These are phyloP conservation scores for Alectura lathami DNA, from an alignment of 2,113 vertebrate genomes.

Conservation along the genomic window DNA sequence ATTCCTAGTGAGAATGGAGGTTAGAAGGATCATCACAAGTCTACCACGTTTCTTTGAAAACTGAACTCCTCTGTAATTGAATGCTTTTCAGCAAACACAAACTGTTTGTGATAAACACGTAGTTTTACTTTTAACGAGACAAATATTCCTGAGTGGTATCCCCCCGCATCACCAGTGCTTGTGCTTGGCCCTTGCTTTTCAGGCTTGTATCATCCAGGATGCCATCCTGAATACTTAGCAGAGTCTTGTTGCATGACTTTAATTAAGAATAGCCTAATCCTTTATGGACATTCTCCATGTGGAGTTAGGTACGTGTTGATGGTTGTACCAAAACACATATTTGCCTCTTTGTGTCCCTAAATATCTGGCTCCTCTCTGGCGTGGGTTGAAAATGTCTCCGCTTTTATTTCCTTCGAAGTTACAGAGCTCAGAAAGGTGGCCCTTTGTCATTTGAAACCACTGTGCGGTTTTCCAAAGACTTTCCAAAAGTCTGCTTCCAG, in stretches of 20 bases:
- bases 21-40: neutral
- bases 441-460: neutral
- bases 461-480: neutral
- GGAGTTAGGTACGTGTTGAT: neutral
- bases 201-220: neutral
- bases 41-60: neutral
- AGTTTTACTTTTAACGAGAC: neutral
- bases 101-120: neutral
- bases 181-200: neutral
- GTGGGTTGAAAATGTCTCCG: neutral
- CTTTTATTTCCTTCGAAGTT: neutral
- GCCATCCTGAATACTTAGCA: neutral
- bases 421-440: neutral
- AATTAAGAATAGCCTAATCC: neutral
- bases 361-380: neutral
- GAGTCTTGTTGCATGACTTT: neutral
- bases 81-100: neutral
- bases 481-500: neutral
- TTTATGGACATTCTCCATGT: neutral
- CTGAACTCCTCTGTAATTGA: neutral
- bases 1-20: neutral
- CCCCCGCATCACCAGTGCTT: fast-evolving
- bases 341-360: neutral
- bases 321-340: neutral
- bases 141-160: neutral